phyloP scores from a whole-genome alignment of 2,797 vertebrate genomes.

The Rhabdophis nuchalis region DNA sequence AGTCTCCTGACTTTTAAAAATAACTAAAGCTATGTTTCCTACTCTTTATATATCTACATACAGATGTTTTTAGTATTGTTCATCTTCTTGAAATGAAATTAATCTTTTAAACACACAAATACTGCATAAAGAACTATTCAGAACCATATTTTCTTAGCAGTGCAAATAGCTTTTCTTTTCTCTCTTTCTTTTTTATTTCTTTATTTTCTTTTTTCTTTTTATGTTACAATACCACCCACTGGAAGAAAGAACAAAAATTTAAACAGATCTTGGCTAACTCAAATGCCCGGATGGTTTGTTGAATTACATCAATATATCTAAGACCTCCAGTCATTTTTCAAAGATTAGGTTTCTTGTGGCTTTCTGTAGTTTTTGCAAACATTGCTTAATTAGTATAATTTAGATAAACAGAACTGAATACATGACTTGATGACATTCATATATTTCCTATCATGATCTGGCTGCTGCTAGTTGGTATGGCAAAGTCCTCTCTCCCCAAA shows the following conservation, averaged over 20 bases:
- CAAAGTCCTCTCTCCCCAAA: constrained; percentile 44
- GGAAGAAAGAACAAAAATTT: constrained; percentile 21
- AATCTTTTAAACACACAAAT: not conserved
- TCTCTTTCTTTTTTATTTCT: not conserved
- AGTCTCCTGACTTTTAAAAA: not conserved
- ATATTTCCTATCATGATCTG: constrained; percentile 18
- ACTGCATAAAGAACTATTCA: not conserved
- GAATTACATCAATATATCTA: not conserved
- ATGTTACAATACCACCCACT: not conserved
- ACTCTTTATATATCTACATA: not conserved
- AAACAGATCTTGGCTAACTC: constrained; percentile 12
- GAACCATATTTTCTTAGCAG: not conserved
- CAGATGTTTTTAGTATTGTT: not conserved
- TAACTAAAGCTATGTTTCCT: not conserved
- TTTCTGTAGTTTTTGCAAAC: constrained; percentile 25
- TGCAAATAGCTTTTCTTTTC: not conserved
- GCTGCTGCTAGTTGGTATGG: constrained; percentile 7
- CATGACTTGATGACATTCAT: constrained; percentile 39
- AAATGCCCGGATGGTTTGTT: not conserved
- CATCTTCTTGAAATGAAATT: not conserved
- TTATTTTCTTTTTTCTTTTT: not conserved
- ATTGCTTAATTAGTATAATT: constrained; percentile 51
- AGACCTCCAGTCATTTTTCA: not conserved
- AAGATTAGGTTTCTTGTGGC: not conserved
- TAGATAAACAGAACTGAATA: constrained; percentile 46